phyloP scores from a whole-genome alignment of 2,888 invertebrate species.

The Agonopterix arenella region DNA sequence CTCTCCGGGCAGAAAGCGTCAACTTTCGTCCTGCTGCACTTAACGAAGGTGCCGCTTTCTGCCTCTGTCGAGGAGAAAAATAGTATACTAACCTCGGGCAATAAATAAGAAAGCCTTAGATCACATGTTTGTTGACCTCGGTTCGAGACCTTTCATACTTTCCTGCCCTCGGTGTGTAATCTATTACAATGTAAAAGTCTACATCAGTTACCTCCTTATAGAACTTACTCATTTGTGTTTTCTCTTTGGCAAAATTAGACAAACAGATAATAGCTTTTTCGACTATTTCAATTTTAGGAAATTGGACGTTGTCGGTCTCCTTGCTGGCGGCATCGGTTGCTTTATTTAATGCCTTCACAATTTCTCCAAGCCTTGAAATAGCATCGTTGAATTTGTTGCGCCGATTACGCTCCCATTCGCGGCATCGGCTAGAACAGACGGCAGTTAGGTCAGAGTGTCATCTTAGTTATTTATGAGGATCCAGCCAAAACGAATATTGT shows the following conservation, averaged over 20 bases:
- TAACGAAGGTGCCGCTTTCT: too few relatives aligned
- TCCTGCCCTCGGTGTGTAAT: too few relatives aligned
- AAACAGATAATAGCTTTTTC: conserved; percentile 61
- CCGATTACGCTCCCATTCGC: conserved; percentile 83
- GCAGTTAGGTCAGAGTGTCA: too few relatives aligned
- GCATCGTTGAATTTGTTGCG: conserved; percentile 80
- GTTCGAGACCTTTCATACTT: too few relatives aligned
- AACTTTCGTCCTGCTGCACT: too few relatives aligned
- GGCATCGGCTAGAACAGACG: conserved; percentile 69
- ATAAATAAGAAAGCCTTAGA: too few relatives aligned
- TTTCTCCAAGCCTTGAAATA: conserved; percentile 51
- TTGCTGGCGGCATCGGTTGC: conserved; percentile 30
- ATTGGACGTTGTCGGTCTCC: conserved; percentile 48
- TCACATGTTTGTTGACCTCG: too few relatives aligned
- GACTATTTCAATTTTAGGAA: conserved; percentile 63
- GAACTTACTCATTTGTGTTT: conserved; percentile 59
- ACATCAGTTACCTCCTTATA: background rate
- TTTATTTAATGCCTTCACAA: conserved; percentile 47
- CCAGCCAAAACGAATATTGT: background rate
- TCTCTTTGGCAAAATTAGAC: conserved; percentile 46
- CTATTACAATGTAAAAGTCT: too few relatives aligned
- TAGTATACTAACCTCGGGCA: too few relatives aligned
- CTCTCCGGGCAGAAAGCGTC: too few relatives aligned
- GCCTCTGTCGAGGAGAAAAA: too few relatives aligned
- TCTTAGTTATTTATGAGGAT: background rate